phyloP scores from a whole-genome alignment of 2,113 vertebrate species.

The Oryzias celebensis region DNA sequence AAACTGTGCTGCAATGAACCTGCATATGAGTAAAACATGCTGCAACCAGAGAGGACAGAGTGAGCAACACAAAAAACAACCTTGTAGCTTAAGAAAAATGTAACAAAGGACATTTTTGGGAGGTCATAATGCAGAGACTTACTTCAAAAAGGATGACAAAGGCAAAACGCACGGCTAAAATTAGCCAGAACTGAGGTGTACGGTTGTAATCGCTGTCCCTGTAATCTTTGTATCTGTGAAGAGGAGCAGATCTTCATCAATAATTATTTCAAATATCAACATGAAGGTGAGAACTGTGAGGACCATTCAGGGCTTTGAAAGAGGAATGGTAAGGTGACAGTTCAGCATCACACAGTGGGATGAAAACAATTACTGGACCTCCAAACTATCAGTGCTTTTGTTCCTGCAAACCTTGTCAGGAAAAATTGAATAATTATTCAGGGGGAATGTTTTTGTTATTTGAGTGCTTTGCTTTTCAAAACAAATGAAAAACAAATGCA shows the following conservation, averaged over 20 bases:
- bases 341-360: too few relatives aligned
- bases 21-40: constrained; percentile 90
- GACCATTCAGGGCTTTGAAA: too few relatives aligned
- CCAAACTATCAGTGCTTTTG: too few relatives aligned
- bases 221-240: constrained; percentile 89
- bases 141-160: constrained; percentile 96
- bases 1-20: constrained; percentile 89
- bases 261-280: neutral
- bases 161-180: constrained; percentile 86
- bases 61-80: constrained; percentile 5
- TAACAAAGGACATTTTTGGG: neutral
- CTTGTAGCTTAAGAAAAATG: neutral
- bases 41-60: constrained; percentile 57
- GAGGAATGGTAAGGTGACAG: too few relatives aligned
- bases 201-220: constrained; percentile 78
- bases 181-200: constrained; percentile 86
- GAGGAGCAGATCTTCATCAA: neutral
- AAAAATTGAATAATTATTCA: too few relatives aligned
- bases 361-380: too few relatives aligned
- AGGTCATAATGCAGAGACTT: constrained; percentile 10
- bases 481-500: too few relatives aligned
- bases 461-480: too few relatives aligned
- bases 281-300: too few relatives aligned
- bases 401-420: too few relatives aligned
- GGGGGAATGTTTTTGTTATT: too few relatives aligned